phyloP scores from a whole-genome alignment of 2,888 invertebrate genomes.

The Mycalesis mineus region DNA sequence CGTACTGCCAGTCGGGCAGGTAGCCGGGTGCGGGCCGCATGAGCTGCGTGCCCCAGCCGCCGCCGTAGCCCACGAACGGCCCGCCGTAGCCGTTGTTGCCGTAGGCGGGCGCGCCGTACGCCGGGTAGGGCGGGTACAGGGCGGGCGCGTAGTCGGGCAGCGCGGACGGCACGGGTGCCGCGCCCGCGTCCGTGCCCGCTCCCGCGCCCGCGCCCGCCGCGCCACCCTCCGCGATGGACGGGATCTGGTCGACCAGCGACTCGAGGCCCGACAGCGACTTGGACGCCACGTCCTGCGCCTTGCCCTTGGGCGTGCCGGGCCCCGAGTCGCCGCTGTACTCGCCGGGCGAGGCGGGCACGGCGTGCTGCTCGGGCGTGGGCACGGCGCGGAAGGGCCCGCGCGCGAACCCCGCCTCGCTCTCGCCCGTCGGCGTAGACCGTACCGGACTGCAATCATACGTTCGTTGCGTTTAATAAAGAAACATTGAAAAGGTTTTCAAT shows the following conservation, averaged over 20 bases:
- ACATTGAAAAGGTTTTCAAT: no score
- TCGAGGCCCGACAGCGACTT: constrained; percentile 92
- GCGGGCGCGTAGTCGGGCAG: constrained; percentile 45
- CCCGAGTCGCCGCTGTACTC: constrained; percentile 22
- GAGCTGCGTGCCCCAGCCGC: constrained; percentile 66
- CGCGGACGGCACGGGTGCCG: constrained; percentile 47
- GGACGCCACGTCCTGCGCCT: constrained; percentile 86
- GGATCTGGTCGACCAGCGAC: constrained; percentile 94
- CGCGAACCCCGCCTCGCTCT: constrained; percentile 36
- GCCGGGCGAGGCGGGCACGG: constrained; percentile 40
- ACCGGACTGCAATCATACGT: no score
- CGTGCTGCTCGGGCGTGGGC: constrained; percentile 41
- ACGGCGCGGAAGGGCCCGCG: constrained; percentile 45
- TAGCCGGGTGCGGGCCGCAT: constrained; percentile 73
- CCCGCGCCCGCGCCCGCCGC: constrained; percentile 32
- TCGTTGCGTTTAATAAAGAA: no score
- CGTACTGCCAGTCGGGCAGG: constrained; percentile 74
- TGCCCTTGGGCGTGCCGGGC: constrained; percentile 60
- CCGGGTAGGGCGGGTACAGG: constrained; percentile 60
- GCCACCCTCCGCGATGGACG: constrained; percentile 86
- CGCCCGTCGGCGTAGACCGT: constrained; percentile 51
- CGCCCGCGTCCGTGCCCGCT: constrained; percentile 60
- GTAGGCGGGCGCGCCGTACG: constrained; percentile 56
- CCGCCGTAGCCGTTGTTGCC: constrained; percentile 65
- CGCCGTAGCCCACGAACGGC: constrained; percentile 72